phyloP scores from a whole-genome alignment of 2,797 vertebrate species.

The Xenopus petersii region DNA sequence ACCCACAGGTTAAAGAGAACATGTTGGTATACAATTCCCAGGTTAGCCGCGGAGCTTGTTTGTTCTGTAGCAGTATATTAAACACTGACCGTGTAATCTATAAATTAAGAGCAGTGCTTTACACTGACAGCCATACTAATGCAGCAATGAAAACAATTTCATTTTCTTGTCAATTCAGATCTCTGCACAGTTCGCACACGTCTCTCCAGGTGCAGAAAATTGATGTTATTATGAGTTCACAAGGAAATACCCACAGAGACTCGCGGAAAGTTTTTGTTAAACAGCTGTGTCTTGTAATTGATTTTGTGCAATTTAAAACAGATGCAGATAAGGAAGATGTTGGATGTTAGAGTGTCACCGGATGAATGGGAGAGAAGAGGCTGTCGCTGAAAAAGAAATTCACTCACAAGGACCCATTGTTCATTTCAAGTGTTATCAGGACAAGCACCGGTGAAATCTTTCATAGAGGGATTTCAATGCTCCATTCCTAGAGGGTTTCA shows the following conservation, averaged over 20 bases:
- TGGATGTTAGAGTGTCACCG: slow-evolving; percentile 56
- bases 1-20: no score
- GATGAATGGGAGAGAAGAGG: slow-evolving; percentile 64
- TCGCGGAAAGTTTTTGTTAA: slow-evolving; percentile 66
- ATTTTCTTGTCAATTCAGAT: slow-evolving; percentile 68
- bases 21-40: neutral
- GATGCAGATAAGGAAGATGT: slow-evolving; percentile 64
- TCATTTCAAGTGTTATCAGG: slow-evolving; percentile 65
- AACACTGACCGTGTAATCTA: slow-evolving; percentile 28
- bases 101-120: slow-evolving; percentile 46
- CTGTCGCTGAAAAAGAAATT: slow-evolving; percentile 61
- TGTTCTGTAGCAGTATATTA: slow-evolving; percentile 16
- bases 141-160: slow-evolving; percentile 61
- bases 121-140: slow-evolving; percentile 53
- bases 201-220: slow-evolving; percentile 72
- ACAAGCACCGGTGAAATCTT: slow-evolving; percentile 67
- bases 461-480: neutral
- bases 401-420: slow-evolving; percentile 63
- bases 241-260: slow-evolving; percentile 73
- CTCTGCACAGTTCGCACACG: slow-evolving; percentile 61
- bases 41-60: neutral
- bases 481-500: slow-evolving; percentile 5
- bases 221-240: slow-evolving; percentile 71
- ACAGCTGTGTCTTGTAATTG: slow-evolving; percentile 73
- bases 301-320: slow-evolving; percentile 73